Evolutionary conservation across 2,113 vertebrate genomes (phyloP).

Genomic region (Dicaeum eximium): DNA sequence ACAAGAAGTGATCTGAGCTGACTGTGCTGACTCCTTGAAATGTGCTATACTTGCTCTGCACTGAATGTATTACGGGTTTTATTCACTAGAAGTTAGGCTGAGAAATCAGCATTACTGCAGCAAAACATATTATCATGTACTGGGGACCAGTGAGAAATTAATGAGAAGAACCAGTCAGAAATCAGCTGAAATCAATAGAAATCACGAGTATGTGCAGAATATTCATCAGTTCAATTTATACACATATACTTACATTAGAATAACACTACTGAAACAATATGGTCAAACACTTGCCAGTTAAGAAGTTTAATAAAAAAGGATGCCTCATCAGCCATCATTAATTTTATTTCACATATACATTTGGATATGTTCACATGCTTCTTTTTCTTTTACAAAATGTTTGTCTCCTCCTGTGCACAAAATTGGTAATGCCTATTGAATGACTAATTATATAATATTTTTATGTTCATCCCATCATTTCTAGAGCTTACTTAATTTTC

Average conservation of each 20-base stretch:
- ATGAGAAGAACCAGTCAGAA: not conserved
- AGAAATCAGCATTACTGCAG: not conserved
- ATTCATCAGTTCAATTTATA: not conserved
- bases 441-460: not conserved
- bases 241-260: not conserved
- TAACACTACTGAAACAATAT: not conserved
- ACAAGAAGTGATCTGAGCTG: not conserved
- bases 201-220: not conserved
- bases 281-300: not conserved
- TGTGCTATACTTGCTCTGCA: not conserved
- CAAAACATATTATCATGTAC: not conserved
- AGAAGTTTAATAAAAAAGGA: not conserved
- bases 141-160: not conserved
- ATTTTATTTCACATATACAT: not conserved
- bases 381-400: not conserved
- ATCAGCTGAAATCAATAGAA: not conserved
- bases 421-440: not conserved
- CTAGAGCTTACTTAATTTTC: not conserved
- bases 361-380: not conserved
- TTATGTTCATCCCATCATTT: not conserved
- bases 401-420: not conserved
- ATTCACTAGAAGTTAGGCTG: not conserved
- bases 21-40: not conserved
- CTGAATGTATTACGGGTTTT: not conserved
- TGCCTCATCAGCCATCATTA: not conserved